A percentile compares a stretch with the other conserved stretches of the same genome.
Evolutionary conservation across 2,888 invertebrate genomes (phyloP).

Genomic region (Ametastegia equiseti): DNA sequence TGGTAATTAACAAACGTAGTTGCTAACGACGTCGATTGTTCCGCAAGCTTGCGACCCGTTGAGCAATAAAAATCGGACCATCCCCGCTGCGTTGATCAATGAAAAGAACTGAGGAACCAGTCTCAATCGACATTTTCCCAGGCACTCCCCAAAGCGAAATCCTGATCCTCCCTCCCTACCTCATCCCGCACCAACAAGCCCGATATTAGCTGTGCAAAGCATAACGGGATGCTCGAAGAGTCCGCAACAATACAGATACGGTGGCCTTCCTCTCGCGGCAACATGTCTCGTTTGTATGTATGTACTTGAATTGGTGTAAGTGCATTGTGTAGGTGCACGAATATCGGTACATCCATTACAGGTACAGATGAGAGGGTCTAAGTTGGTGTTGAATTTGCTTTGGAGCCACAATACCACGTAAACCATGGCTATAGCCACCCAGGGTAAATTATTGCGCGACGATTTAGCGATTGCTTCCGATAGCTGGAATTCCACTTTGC

Average conservation of each 20-base stretch:
- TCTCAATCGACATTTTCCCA: slow-evolving; percentile 34
- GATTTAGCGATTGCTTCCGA: slow-evolving; percentile 72
- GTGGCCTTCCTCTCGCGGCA: not conserved
- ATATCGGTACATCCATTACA: slow-evolving; percentile 23
- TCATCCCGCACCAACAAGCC: not conserved
- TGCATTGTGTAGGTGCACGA: not conserved
- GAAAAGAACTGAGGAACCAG: slow-evolving; percentile 1
- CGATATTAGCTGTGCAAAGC: slow-evolving; percentile 37
- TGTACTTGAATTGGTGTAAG: not conserved
- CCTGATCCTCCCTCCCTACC: slow-evolving; percentile 1
- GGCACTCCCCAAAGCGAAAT: slow-evolving; percentile 19
- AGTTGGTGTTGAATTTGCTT: slow-evolving; percentile 27
- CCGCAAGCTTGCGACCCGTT: slow-evolving; percentile 19
- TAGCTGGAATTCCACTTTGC: slow-evolving; percentile 65
- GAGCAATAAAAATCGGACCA: slow-evolving; percentile 18
- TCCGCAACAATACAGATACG: slow-evolving; percentile 38
- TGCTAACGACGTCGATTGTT: slow-evolving; percentile 43
- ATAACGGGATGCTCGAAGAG: slow-evolving; percentile 38
- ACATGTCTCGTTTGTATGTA: not conserved
- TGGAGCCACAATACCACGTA: no score
- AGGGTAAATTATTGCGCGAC: slow-evolving; percentile 69
- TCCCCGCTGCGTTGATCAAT: slow-evolving; percentile 22
- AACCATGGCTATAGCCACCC: slow-evolving; percentile 43
- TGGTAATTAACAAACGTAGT: slow-evolving; percentile 23
- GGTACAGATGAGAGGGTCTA: not conserved